Base-by-base conservation (phyloP, 2,113 vertebrate species). In the Martes martes region DNA sequence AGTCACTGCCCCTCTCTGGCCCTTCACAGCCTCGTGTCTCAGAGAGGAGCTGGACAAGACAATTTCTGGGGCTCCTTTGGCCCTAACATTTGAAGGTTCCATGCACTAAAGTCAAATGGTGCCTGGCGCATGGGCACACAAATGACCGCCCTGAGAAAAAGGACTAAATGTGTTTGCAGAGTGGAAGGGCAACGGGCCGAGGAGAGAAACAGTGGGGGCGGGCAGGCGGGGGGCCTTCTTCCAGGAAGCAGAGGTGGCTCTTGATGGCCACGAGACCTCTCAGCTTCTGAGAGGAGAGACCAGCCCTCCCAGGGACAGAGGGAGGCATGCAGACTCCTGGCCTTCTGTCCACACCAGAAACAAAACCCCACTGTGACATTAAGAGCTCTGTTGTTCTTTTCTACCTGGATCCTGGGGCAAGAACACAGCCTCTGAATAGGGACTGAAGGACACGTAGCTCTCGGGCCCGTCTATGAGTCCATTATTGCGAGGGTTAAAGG, bases 381-480 rank as follows among this genome's bases (percentile, higher is more conserved):
- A 9, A 36, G 14, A 11, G 47, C 21, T 1, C 78, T 33, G 10
- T 31, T 16, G 84, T 61, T 36, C 93, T 26, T 83, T 85, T 33
- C 82, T 99, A 99, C 99, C 99, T 99, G 98, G 98, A 94, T 99
- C 98, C 94, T 99, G 98, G 13, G 98, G 98, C 76, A 99, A 97
- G 15, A 11, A 85, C 74, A 99, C 97, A 0, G 80, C 73, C 0
- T 97, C 45, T 9, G 98, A 99, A 63, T 97, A 98, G 21, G 83
- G 96, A 50, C 98, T 97, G 97, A 98, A 98, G 2, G 99, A 98
- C 11, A 98, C 98, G 0, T 99, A 99, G 96, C 98, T 99, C 42
- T 96, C 78, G 1, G 97, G 23, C 4, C 67, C 98, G 0, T 89
- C 78, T 79, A 99, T 99, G 88, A 96, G 0, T 0, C n/a, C 1